Evolutionary conservation across 64 coral and sea anemone species (phyloP).

Genomic region (Pocillopora verrucosa): DNA sequence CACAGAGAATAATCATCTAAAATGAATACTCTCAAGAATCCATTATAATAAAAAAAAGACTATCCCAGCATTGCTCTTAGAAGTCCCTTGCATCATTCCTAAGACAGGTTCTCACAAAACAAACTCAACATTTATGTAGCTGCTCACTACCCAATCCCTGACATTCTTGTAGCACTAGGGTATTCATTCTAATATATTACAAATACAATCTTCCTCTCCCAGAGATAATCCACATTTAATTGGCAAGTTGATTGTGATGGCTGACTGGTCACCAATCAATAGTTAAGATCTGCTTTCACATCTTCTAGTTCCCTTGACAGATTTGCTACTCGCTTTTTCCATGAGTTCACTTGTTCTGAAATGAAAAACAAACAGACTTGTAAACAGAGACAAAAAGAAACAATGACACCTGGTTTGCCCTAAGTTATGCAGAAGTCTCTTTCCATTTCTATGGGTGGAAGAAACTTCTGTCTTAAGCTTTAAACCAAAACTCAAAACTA

Average conservation of each 20-base stretch:
- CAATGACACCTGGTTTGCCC: not conserved
- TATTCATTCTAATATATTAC: not conserved
- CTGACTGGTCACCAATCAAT: not conserved
- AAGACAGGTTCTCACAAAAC: not conserved
- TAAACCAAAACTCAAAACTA: no score
- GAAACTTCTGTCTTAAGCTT: no score
- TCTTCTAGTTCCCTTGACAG: conserved; percentile 65
- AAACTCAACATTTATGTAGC: no score
- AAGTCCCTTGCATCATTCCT: no score
- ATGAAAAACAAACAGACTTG: not conserved
- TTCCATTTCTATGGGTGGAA: no score
- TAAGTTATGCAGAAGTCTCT: no score
- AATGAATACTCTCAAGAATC: no score
- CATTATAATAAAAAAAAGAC: no score
- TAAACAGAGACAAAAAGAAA: not conserved
- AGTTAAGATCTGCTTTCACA: conserved; percentile 54
- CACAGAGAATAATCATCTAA: no score
- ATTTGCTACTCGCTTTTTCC: conserved; percentile 63
- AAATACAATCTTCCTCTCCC: not conserved
- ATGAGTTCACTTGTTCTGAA: conserved; percentile 23
- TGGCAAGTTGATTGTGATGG: not conserved
- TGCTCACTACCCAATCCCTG: no score
- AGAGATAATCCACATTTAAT: not conserved
- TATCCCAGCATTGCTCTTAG: no score
- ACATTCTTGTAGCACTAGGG: no score